Base-by-base conservation (phyloP, 2,113 vertebrate genomes). In the Vombatus ursinus region DNA sequence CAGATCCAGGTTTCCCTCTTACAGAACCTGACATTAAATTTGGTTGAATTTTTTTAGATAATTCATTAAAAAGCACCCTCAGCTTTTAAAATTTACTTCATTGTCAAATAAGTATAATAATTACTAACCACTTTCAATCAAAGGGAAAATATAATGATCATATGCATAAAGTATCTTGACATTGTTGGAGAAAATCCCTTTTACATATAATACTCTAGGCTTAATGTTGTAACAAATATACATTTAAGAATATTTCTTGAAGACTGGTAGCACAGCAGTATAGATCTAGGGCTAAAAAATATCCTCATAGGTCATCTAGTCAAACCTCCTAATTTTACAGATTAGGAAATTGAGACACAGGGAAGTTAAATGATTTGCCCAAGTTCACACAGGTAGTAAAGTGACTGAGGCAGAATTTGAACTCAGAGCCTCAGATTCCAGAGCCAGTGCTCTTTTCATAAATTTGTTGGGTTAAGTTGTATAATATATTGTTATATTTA, bases 1-100 rank as follows among this genome's bases (percentile, higher is more conserved):
- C 96, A 95, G 52, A 96, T 94, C 91, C 92, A 96, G 84, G 93
- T 93, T 97, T 5, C 89, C 84, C 94, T 91, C 25, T 31, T 96
- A 93, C 61, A 95, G 92, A 95, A 92, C 92, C 95, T 96, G 48
- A 91, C 90, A 95, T 68, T 94, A 96, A 96, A 96, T 96, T 95
- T 92, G 47, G 92, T 31, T 89, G 47, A 91, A 84, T 95, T 91
- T 49, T 57, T 96, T 96, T 28, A n/a, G 37, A 92, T 93, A 96
- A 97, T 90, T 95, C 61, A 91, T 52, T 89, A 44, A 84, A 44
- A n/a, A 77, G 31, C 28, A 44, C 37, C 52, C 95, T 97, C 91
- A 68, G 49, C 92, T 97, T 92, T 14, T 89, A 92, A 96, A 93
- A 94, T 97, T 96, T 96, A 90, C 47, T 94, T 94, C 84, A 51